These are phyloP conservation scores for Psittacula derbiana DNA, from an alignment of 2,797 vertebrate genomes.

Conservation along the genomic window DNA sequence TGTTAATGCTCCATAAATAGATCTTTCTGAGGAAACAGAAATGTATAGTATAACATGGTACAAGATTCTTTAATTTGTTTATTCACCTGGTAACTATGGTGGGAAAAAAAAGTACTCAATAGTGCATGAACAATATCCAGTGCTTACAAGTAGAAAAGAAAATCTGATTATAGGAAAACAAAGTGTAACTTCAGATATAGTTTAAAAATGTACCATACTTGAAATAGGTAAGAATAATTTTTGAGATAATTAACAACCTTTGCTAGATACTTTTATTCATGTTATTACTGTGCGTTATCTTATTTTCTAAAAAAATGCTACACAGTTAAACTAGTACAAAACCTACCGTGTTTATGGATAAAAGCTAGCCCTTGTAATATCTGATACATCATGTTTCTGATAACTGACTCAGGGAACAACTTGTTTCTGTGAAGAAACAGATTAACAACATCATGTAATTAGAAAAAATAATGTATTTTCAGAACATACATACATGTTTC, in stretches of 20 bases:
- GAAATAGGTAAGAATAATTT: not conserved
- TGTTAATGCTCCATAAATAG: not conserved
- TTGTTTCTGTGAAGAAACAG: constrained; percentile 91
- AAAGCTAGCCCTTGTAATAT: constrained; percentile 97
- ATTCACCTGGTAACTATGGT: not conserved
- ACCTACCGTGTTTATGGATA: constrained; percentile 99
- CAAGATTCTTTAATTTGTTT: not conserved
- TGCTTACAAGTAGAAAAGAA: not conserved
- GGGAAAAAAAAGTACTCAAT: not conserved
- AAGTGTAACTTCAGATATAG: not conserved
- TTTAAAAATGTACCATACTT: not conserved
- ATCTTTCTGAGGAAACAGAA: not conserved
- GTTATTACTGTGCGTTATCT: not conserved
- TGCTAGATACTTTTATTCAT: not conserved
- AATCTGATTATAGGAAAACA: not conserved
- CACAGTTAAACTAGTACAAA: not conserved
- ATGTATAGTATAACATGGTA: not conserved
- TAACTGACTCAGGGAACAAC: constrained; percentile 95
- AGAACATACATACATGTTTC: accelerated
- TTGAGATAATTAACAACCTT: not conserved
- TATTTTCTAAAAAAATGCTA: not conserved
- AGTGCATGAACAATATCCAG: not conserved
- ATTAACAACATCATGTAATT: constrained; percentile 48
- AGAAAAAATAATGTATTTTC: not conserved
- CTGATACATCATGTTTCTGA: constrained; percentile 99